These are phyloP conservation scores for Lycaon pictus DNA, from an alignment of 2,113 vertebrate genomes.

Conservation along the genomic window DNA sequence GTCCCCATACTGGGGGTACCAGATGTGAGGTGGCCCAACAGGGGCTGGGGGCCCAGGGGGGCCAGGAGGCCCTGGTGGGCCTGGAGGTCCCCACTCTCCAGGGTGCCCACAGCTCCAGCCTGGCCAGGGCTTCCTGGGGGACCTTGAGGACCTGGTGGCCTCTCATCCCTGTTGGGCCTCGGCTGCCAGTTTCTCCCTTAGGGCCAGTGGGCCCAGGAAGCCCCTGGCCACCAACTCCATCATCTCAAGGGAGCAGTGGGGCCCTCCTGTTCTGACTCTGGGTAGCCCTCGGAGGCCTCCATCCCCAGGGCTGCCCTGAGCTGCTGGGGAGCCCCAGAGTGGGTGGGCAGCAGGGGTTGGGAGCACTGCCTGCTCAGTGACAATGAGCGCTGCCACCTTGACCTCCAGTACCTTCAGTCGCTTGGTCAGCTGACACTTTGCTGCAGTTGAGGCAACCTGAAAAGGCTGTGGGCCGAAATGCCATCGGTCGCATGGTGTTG, in stretches of 20 bases:
- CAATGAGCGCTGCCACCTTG: constrained; percentile 91
- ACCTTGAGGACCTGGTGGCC: constrained; percentile 88
- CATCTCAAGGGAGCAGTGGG: constrained; percentile 46
- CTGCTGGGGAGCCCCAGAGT: constrained; percentile 88
- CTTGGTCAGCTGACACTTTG: too few relatives aligned
- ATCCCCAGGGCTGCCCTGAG: constrained; percentile 90
- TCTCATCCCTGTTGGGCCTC: constrained; percentile 89
- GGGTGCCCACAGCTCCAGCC: constrained; percentile 83
- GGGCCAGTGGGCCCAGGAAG: constrained; percentile 88
- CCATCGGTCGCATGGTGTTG: too few relatives aligned
- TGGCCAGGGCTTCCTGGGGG: constrained; percentile 91
- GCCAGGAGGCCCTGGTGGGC: constrained; percentile 89
- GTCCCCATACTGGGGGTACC: constrained; percentile 85
- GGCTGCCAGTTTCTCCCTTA: constrained; percentile 89
- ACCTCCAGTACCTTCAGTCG: too few relatives aligned
- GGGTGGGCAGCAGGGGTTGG: constrained; percentile 71
- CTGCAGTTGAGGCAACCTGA: too few relatives aligned
- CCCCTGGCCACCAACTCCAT: constrained; percentile 32
- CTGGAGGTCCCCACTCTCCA: constrained; percentile 92
- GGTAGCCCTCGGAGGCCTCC: constrained; percentile 84
- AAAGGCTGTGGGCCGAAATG: too few relatives aligned
- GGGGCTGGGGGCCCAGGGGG: constrained; percentile 83
- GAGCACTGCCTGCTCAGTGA: constrained; percentile 58
- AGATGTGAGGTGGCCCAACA: constrained; percentile 76
- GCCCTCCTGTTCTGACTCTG: constrained; percentile 31